A percentile compares a stretch with the other conserved stretches of the same genome.
Evolutionary conservation across 1,140 invertebrate genomes (phyloP).

Genomic region (Hyposmocoma kahamanoa): DNA sequence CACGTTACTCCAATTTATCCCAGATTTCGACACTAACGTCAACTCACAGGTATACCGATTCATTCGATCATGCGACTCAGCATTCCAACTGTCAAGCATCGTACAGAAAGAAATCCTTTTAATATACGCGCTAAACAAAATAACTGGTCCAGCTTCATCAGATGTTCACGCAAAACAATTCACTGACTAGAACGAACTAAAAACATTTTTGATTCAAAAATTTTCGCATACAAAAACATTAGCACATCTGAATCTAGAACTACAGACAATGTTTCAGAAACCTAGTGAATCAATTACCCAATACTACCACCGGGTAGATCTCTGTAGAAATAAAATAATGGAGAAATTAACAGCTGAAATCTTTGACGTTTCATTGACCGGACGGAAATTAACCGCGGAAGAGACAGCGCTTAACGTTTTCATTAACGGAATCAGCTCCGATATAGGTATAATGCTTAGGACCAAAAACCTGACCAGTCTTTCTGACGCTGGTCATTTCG

Average conservation of each 20-base stretch:
- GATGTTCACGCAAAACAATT: slow-evolving; percentile 8
- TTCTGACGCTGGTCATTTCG: slow-evolving; percentile 8
- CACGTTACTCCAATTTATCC: slow-evolving; percentile 18
- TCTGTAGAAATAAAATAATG: slow-evolving; percentile 13
- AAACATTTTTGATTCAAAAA: slow-evolving; percentile 8
- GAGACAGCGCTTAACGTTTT: slow-evolving; percentile 14
- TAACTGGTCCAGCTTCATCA: background rate
- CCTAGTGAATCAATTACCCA: slow-evolving; percentile 4
- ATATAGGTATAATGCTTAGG: slow-evolving; percentile 13
- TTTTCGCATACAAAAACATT: slow-evolving; percentile 15
- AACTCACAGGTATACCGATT: slow-evolving; percentile 18
- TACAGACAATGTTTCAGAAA: slow-evolving; percentile 14
- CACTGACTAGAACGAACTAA: background rate
- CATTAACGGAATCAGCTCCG: slow-evolving; percentile 8
- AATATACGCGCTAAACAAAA: slow-evolving; percentile 12
- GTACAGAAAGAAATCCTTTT: slow-evolving; percentile 1
- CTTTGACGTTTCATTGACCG: background rate
- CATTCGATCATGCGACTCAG: slow-evolving; percentile 18
- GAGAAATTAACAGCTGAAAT: slow-evolving; percentile 14
- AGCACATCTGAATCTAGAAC: slow-evolving; percentile 11
- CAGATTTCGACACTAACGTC: slow-evolving; percentile 16
- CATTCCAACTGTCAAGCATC: slow-evolving; percentile 8
- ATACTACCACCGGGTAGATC: slow-evolving; percentile 13
- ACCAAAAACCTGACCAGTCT: slow-evolving; percentile 10
- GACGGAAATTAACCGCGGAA: slow-evolving; percentile 7